phyloP scores from a whole-genome alignment of 2,888 invertebrate species.

The Sesia bembeciformis region DNA sequence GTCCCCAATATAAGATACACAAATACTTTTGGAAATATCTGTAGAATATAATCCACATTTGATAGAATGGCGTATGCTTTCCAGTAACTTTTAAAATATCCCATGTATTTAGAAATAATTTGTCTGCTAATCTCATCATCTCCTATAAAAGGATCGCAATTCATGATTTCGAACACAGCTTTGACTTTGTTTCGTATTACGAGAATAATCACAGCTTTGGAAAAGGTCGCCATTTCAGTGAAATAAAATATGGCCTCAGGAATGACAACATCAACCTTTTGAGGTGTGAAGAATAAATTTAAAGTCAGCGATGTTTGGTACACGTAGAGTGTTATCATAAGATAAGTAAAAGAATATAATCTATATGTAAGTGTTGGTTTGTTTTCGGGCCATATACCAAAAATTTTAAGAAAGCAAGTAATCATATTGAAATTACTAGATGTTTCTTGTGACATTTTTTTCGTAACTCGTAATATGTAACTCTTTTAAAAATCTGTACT shows the following conservation, averaged over 20 bases:
- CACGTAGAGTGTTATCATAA: conserved; percentile 24
- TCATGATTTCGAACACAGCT: conserved; percentile 32
- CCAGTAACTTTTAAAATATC: conserved; percentile 25
- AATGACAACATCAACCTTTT: conserved; percentile 37
- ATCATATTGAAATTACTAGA: neutral
- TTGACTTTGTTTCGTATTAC: conserved; percentile 31
- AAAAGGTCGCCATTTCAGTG: neutral
- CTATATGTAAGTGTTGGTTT: conserved; percentile 28
- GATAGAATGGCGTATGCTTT: conserved; percentile 22
- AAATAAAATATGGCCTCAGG: conserved; percentile 31
- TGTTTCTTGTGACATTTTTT: neutral
- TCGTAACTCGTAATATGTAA: no score
- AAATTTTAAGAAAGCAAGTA: conserved; percentile 25
- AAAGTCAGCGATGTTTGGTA: conserved; percentile 41
- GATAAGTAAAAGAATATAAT: conserved; percentile 32
- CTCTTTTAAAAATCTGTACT: no score
- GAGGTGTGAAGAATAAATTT: conserved; percentile 33
- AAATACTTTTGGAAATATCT: conserved; percentile 30
- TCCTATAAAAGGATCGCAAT: conserved; percentile 34
- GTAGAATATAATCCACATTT: conserved; percentile 24
- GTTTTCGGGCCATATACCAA: conserved; percentile 42
- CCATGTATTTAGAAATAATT: conserved; percentile 23
- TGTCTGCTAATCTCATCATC: conserved; percentile 21
- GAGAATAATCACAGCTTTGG: conserved; percentile 40
- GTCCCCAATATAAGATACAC: conserved; percentile 24